Evolutionary conservation across 2,797 vertebrate species (phyloP).

Genomic region (Leucoraja ocellata): DNA sequence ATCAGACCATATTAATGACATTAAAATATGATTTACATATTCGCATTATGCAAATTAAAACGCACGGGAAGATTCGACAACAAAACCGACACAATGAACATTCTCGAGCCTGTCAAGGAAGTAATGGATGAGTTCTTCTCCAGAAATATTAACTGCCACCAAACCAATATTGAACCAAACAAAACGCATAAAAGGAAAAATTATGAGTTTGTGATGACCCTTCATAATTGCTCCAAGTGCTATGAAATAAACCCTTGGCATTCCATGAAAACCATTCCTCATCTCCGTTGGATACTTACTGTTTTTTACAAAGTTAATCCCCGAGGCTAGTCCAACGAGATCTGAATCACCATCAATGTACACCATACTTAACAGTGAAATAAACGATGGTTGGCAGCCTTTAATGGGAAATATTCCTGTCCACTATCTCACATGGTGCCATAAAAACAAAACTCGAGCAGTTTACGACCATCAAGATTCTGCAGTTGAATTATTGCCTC

Average conservation of each 20-base stretch:
- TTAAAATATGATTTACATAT: slow-evolving; percentile 14
- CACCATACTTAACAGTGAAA: not conserved
- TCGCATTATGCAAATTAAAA: slow-evolving; percentile 18
- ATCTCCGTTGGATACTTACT: not conserved
- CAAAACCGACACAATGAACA: not conserved
- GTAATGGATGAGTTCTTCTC: not conserved
- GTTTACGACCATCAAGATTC: not conserved
- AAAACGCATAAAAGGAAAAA: too few relatives aligned
- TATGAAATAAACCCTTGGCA: not conserved
- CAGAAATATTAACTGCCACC: not conserved
- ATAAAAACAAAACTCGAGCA: not conserved
- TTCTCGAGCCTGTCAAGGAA: not conserved
- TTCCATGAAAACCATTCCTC: not conserved
- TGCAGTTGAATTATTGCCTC: not conserved
- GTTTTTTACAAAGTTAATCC: not conserved
- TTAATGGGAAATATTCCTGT: slow-evolving; percentile 11
- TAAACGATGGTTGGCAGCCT: not conserved
- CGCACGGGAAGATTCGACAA: not conserved
- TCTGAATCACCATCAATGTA: not conserved
- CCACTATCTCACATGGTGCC: not conserved
- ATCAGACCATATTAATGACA: not conserved
- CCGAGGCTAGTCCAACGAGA: not conserved
- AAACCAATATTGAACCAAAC: not conserved
- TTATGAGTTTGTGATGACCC: not conserved
- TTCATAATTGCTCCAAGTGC: not conserved